Evolutionary conservation across 2,888 invertebrate species (phyloP), one percentile per base, ranked within the genome.

Genomic region (Brenthis hecate): DNA sequence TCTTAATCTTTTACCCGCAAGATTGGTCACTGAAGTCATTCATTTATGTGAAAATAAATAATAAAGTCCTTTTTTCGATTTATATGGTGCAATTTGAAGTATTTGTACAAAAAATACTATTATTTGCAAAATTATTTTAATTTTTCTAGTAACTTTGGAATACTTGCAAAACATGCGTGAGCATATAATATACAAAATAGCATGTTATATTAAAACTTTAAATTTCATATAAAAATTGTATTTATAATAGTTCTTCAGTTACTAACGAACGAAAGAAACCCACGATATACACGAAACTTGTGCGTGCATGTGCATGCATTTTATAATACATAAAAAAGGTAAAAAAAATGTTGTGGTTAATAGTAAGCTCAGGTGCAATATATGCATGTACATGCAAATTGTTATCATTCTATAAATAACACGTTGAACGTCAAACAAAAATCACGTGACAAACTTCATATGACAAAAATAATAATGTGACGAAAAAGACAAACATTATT

Each of bases 261-360:
- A n/a, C n/a, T n/a, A n/a, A n/a, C n/a, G n/a, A n/a, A n/a, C n/a
- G n/a, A n/a, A n/a, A n/a, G 23, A 56, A n/a, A 36, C 16, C 6
- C 13, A 36, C 3, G 3, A 32, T 13, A 13, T 19, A 58, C n/a
- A 50, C 48, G 48, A 23, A 3, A 48, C 11, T 28, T 14, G 13
- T n/a, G 16, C 8, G 13, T 48, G 58, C 58, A 58, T 58, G 11
- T 28, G 28, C 60, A 60, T 60, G 60, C 60, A n/a, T 60, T 50
- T 60, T 28, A 32, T 32, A 28, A 28, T n/a, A 60, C 14, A 28
- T 56, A 32, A 32, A 19, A 47, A 48, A 48, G n/a, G 50, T 14
- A 53, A 3, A 58, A 6, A 50, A 28, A 50, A 48, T 14, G 1
- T 1, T 8, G 50, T 28, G 11, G 48, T 28, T n/a, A 50, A 48